A percentile compares a stretch with the other conserved stretches of the same genome.
phyloP scores from a whole-genome alignment of 2,113 vertebrate species.

The Vanacampus margaritifer region DNA sequence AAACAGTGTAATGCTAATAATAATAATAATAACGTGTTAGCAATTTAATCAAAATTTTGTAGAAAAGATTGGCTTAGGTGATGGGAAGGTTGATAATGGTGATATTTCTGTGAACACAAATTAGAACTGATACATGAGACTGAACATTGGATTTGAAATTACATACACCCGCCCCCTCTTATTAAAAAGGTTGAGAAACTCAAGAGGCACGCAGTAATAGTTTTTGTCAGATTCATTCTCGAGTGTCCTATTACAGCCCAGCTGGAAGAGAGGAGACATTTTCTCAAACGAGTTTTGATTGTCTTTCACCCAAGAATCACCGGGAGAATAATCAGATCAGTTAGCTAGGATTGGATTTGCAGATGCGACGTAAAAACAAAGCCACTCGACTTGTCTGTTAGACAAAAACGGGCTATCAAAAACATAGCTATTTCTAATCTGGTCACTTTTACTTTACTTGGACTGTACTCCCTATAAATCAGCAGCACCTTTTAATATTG shows the following conservation, averaged over 20 bases:
- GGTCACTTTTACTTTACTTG: no score
- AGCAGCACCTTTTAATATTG: neutral
- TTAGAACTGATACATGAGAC: neutral
- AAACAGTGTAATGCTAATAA: no score
- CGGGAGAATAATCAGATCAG: neutral
- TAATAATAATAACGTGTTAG: no score
- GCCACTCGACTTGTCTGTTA: no score
- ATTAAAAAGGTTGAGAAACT: neutral
- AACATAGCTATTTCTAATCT: no score
- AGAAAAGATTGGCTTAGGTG: neutral
- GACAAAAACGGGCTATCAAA: no score
- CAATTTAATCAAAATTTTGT: neutral
- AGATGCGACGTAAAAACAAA: neutral
- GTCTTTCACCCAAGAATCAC: neutral
- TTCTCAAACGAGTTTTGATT: conserved; percentile 13
- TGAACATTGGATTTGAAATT: neutral
- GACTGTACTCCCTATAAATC: neutral
- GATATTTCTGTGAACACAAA: neutral
- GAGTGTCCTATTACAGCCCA: conserved; percentile 12
- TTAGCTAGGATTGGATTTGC: neutral
- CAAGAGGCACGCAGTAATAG: neutral
- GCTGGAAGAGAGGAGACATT: neutral
- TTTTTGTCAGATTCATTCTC: conserved; percentile 12
- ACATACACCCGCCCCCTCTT: neutral
- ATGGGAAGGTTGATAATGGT: neutral